phyloP scores from a whole-genome alignment of 2,888 invertebrate genomes.

The Drepanosiphum platanoidis region DNA sequence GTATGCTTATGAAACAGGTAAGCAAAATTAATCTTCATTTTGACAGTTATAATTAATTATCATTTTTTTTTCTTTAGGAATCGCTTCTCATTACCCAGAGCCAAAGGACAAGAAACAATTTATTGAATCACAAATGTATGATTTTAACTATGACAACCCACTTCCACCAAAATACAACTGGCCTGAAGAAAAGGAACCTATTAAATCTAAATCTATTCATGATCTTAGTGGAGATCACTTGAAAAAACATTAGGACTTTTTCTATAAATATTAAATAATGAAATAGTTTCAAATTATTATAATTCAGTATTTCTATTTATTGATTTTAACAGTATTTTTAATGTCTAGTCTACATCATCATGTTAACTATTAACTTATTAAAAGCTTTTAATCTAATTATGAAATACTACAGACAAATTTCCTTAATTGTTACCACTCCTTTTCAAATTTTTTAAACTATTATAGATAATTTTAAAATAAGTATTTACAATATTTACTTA shows the following conservation, averaged over 20 bases:
- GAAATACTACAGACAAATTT: conserved; percentile 1
- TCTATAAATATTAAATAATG: neutral
- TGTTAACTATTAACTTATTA: conserved; percentile 45
- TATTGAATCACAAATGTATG: conserved; percentile 80
- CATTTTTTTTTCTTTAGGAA: conserved; percentile 68
- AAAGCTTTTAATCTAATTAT: conserved; percentile 40
- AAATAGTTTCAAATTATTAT: conserved; percentile 43
- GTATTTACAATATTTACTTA: conserved; percentile 5
- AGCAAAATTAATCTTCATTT: conserved; percentile 63
- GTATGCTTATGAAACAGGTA: conserved; percentile 89
- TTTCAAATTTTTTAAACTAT: conserved; percentile 28
- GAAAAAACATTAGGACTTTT: conserved; percentile 57
- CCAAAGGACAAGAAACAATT: conserved; percentile 80
- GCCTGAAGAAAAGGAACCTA: conserved; percentile 66
- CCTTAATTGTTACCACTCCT: conserved; percentile 46
- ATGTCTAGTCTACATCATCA: conserved; percentile 49
- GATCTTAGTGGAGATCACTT: conserved; percentile 64
- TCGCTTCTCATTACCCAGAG: conserved; percentile 87
- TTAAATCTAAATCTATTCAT: conserved; percentile 63
- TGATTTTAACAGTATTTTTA: conserved; percentile 56
- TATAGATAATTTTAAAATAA: conserved; percentile 30
- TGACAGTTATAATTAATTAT: neutral
- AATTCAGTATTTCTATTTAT: conserved; percentile 56
- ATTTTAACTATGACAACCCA: conserved; percentile 80
- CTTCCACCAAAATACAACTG: conserved; percentile 73